Evolutionary conservation across 2,113 vertebrate species (phyloP), one percentile per base, ranked within the genome.

Genomic region (Sciurus niger): DNA sequence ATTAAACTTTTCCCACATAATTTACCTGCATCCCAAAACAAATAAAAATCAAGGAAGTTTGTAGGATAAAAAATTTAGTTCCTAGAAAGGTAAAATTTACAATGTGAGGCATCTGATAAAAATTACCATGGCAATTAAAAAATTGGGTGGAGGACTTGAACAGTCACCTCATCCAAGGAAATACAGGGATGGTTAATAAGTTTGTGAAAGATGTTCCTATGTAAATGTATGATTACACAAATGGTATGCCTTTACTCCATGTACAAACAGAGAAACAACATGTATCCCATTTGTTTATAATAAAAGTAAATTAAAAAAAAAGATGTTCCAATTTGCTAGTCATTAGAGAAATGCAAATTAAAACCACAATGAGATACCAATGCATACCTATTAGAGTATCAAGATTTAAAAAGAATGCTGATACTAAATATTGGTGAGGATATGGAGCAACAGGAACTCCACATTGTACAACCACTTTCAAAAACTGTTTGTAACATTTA

Each of bases 41-140:
- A 58, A 84, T n/a, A 55, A 89, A 93, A 77, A 6, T 88, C 20
- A 91, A 96, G 63, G 63, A 58, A 89, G 80, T 68, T 67, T 96
- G 18, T 53, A 68, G 65, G 2, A 77, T 77, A 30, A 82, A 53
- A 63, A 51, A 93, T 25, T 22, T 0, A 60, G 30, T 90, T 79
- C 30, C 88, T 53, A 51, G 65, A 87, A 95, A 88, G 72, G 46
- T 88, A 88, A 95, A 84, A 78, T 84, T 80, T 89, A 70, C 3
- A 85, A 9, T 53, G 4, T 46, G 16, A 60, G 46, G 22, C n/a
- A 87, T 86, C 51, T 37, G 79, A 22, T 86, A 43, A 93, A 85
- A 92, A 83, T 79, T 73, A 30, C 32, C 14, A 51, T 82, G 28
- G 28, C n/a, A 68, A 68, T 55, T 72, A 51, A 34, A 88, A 74